phyloP scores from a whole-genome alignment of 2,888 invertebrate genomes.

The Barypeithes pellucidus region DNA sequence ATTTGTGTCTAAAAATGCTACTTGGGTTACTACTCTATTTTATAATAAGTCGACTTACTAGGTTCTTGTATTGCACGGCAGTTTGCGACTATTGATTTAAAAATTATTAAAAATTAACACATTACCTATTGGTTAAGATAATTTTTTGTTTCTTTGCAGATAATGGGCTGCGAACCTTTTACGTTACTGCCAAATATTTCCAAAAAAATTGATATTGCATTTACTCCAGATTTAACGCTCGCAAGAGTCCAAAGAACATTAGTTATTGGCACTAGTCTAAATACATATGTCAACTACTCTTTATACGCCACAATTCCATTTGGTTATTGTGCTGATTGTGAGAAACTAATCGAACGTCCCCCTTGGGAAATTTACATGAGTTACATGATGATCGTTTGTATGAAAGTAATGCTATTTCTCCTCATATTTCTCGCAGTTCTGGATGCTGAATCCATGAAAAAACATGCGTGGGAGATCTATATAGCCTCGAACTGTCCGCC shows the following conservation, averaged over 20 bases:
- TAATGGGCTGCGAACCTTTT: constrained; percentile 83
- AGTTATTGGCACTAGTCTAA: constrained; percentile 76
- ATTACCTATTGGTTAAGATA: not conserved
- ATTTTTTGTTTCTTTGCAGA: constrained; percentile 58
- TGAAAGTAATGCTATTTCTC: constrained; percentile 75
- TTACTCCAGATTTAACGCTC: constrained; percentile 90
- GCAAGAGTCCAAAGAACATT: constrained; percentile 80
- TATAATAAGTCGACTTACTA: too few species aligned
- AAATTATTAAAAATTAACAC: too few species aligned
- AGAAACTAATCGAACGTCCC: constrained; percentile 80
- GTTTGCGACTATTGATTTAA: too few species aligned
- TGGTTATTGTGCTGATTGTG: constrained; percentile 80
- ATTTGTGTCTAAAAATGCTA: too few species aligned
- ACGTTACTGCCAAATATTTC: constrained; percentile 81
- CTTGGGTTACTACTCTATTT: too few species aligned
- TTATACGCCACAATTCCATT: constrained; percentile 78
- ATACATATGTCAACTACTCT: constrained; percentile 78
- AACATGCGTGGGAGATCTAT: constrained; percentile 70
- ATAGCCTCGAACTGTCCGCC: constrained; percentile 72
- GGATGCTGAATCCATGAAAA: constrained; percentile 81
- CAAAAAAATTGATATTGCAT: constrained; percentile 87
- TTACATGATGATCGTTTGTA: constrained; percentile 75
- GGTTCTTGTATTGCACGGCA: too few species aligned
- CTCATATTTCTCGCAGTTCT: constrained; percentile 80
- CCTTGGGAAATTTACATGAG: constrained; percentile 83